Evolutionary conservation across 2,113 vertebrate genomes (phyloP), one percentile per base, ranked within the genome.

Genomic region (Seriola rivoliana): DNA sequence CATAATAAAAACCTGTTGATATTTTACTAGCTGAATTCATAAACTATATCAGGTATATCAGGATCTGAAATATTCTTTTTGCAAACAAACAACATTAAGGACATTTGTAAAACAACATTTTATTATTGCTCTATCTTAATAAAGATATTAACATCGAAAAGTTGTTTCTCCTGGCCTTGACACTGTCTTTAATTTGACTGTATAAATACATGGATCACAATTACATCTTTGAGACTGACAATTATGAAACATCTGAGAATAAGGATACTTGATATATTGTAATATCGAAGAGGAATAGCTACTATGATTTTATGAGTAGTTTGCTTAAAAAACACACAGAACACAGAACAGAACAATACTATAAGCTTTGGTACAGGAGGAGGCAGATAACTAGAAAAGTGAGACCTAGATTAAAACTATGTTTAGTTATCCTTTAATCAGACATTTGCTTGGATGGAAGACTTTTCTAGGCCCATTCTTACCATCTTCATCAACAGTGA

Each of bases 401-500:
- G 25, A 40, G 10, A 29, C 10, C 46, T 11, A 48, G 48, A 7
- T 68, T 64, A 42, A 55, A 58, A 55, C 17, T 48, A 12, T 46
- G 44, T 14, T 46, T 14, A 46, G 6, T 34, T 57, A 29, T 50
- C 9, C 23, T 63, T 70, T 65, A 44, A 57, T 23, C 29, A 66
- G 14, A 57, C 65, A 73, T 38, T 8, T 8, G 23, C 3, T 48
- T 17, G 5, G n/a, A 34, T 21, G 8, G 14, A 4, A 3, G 11
- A 54, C 13, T 44, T 40, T 54, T 50, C 23, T n/a, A 5, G 2
- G 12, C 64, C 50, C 12, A 19, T 60, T 72, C 95, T 93, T 91
- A 99, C 98, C 98, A 76, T 99, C 98, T 93, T 99, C 98, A 87
- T 99, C 98, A 59, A 99, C 97, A 0, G 98, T 99, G 86, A 99